Base-by-base conservation (phyloP, 2,888 invertebrate species). In the Mythimna impura region DNA sequence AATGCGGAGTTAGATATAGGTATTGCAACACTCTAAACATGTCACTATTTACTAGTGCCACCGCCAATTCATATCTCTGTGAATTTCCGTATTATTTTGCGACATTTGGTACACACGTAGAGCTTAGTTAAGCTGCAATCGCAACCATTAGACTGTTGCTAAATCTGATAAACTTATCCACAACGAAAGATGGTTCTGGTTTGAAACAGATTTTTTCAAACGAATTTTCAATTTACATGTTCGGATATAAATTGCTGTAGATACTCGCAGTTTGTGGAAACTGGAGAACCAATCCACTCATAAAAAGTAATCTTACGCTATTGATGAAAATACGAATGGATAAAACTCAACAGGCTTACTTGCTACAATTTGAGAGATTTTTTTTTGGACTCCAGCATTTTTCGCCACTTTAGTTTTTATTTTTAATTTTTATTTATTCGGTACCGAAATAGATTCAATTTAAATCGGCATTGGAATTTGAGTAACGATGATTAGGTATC, bases 271-370 rank as follows among this genome's bases (percentile, higher is more conserved):
- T 5, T 2, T 34, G 14, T 1, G 12, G 20, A 55, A 3, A 64
- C 25, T 43, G 10, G 9, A 55, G 17, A 57, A 9, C 36, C n/a
- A 22, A 50, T 73, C 40, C 7, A n/a, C 61, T 30, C 73, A 5
- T 30, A 58, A 14, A 2, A 22, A 71, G 43, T 25, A 8, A 57
- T 47, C 9, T 14, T 22, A 55, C 22, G 20, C 6, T 73, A 3
- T 8, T 6, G 5, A 20, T 52, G 40, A 14, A 20, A 60, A 63
- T 43, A 74, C 34, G 20, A 52, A 54, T 63, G 20, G 34, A 63
- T 72, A 25, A 34, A 25, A 50, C 17, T 73, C 25, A 71, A 73
- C 25, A 36, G 3, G n/a, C 14, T 34, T 54, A 10, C 25, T 25
- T 1, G 25, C 25, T 25, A 25, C 10, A 20, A 70, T 43, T 14